These are phyloP conservation scores for Melitaea athalia DNA, from an alignment of 2,888 invertebrate genomes.

Conservation along the genomic window DNA sequence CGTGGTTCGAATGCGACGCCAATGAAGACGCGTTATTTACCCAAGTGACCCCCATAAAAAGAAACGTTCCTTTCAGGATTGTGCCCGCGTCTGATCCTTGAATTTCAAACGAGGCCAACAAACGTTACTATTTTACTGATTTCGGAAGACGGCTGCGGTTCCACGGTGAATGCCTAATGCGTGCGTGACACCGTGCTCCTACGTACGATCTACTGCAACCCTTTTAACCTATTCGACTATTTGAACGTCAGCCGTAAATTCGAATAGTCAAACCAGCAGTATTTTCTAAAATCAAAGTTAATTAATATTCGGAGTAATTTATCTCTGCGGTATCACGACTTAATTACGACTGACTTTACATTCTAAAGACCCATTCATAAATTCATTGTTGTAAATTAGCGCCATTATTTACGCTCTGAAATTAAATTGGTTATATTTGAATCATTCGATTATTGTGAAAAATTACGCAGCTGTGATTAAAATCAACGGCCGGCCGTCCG, in stretches of 20 bases:
- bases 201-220: not conserved
- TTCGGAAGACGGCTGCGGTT: constrained; percentile 43
- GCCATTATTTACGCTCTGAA: constrained; percentile 24
- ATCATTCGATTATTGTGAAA: constrained; percentile 28
- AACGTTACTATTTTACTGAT: constrained; percentile 60
- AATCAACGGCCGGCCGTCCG: constrained; percentile 19
- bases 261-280: not conserved
- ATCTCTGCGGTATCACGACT: constrained; percentile 11
- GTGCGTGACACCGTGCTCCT: constrained; percentile 20
- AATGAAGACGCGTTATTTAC: constrained; percentile 71
- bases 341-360: constrained; percentile 6
- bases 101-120: constrained; percentile 64
- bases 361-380: constrained; percentile 10
- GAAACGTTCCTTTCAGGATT: constrained; percentile 63
- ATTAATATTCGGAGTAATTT: constrained; percentile 12
- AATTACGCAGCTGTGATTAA: constrained; percentile 25
- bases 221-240: not conserved
- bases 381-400: constrained; percentile 22
- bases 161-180: constrained; percentile 44
- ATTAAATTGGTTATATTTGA: constrained; percentile 31
- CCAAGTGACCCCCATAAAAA: constrained; percentile 70
- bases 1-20: constrained; percentile 35
- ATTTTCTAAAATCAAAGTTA: constrained; percentile 5
- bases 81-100: constrained; percentile 59
- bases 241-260: not conserved